Evolutionary conservation across 2,888 invertebrate genomes (phyloP).

Genomic region (Aleiodes alternator): DNA sequence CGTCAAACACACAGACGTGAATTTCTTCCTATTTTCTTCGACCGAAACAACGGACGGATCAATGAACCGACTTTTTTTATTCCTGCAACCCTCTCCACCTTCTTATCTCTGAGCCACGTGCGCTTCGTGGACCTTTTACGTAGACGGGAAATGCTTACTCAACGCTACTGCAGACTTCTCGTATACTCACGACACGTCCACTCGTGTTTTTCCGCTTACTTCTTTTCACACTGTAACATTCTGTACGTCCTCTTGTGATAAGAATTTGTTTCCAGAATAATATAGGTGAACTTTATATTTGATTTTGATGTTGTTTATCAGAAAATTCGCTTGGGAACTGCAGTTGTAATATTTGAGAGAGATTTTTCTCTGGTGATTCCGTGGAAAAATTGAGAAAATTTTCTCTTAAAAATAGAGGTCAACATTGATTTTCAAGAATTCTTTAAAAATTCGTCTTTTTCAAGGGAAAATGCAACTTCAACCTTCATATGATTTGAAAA

Average conservation of each 20-base stretch:
- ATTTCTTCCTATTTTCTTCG: not conserved
- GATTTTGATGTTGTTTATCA: too few species aligned
- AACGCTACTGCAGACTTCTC: constrained; percentile 4
- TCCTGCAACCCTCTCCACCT: not conserved
- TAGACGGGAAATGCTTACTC: constrained; percentile 22
- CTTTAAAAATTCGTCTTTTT: too few species aligned
- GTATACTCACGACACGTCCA: constrained; percentile 18
- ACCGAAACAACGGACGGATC: not conserved
- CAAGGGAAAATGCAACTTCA: too few species aligned
- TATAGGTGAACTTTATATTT: not conserved
- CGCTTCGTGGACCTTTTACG: constrained; percentile 19
- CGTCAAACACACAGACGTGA: too few species aligned
- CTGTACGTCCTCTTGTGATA: not conserved
- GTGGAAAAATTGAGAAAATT: too few species aligned
- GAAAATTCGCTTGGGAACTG: too few species aligned
- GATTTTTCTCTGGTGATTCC: too few species aligned
- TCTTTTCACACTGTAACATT: constrained; percentile 4
- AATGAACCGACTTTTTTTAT: constrained; percentile 15
- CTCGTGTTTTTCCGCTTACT: constrained; percentile 20
- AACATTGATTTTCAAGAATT: too few species aligned
- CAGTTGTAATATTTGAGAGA: too few species aligned
- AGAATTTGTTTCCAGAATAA: not conserved
- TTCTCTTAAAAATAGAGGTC: too few species aligned
- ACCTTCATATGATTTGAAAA: too few species aligned
- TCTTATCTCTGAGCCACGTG: constrained; percentile 23